Evolutionary conservation across 2,113 vertebrate genomes (phyloP), one percentile per base, ranked within the genome.

Genomic region (Nycticorax nycticorax): DNA sequence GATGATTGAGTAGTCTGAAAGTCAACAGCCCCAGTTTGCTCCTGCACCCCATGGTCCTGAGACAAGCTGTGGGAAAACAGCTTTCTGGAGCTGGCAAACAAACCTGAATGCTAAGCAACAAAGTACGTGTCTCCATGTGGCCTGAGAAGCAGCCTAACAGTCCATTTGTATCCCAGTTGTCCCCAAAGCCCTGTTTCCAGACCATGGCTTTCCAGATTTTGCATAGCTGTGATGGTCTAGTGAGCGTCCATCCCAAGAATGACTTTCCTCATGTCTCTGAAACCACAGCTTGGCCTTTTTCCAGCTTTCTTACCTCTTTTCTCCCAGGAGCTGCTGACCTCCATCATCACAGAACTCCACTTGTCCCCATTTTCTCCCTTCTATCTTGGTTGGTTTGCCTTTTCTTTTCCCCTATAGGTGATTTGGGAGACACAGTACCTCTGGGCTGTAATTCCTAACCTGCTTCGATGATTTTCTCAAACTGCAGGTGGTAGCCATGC

Each of bases 1-100:
- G 66, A 95, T 96, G 95, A 96, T 95, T 94, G 92, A 96, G 35
- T 90, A 92, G 95, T 72, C 88, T 93, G 91, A 91, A 94, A 97
- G 91, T 89, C 79, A 91, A 84, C 95, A 91, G 72, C 82, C 52
- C 43, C 33, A 77, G 83, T 89, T 96, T 91, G 76, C 88, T 93
- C 53, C 85, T 81, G 73, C 96, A 85, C 96, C 89, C 86, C 88
- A 85, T 0, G 0, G 66, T 79, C 96, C 68, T 39, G 79, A 86
- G 82, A 92, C 59, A 92, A 77, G 80, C 94, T 95, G 92, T 96
- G 95, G 95, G 96, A 97, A 97, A 93, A 39, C 56, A 85, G 85
- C 39, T 94, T 96, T 94, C 94, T 88, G 83, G 80, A 75, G 83
- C 83, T 45, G 72, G 84, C 86, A 94, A 94, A 95, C 73, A 89